phyloP scores from a whole-genome alignment of 2,888 invertebrate species.

The Calameuta idolon region DNA sequence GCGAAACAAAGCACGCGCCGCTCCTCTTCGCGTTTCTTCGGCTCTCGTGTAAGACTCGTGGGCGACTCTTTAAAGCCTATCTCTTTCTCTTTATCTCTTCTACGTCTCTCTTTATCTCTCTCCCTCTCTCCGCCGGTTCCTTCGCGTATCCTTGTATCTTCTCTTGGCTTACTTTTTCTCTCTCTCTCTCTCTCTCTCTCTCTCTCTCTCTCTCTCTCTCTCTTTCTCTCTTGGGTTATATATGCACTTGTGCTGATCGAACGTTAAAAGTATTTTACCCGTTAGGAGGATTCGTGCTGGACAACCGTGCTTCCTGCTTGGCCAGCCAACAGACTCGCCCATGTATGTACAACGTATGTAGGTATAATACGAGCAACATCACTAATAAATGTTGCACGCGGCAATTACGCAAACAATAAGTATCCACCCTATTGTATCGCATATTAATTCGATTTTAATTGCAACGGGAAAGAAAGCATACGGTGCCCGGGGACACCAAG shows the following conservation, averaged over 20 bases:
- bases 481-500: constrained; percentile 23
- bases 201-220: constrained; percentile 1
- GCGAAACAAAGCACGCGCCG: constrained; percentile 6
- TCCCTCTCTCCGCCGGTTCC: neutral
- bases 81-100: constrained; percentile 16
- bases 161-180: constrained; percentile 19
- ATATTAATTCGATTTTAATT: constrained; percentile 59
- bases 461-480: constrained; percentile 50
- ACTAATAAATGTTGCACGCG: constrained; percentile 47
- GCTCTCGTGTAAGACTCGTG: neutral
- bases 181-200: neutral
- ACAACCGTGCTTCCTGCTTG: neutral
- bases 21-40: neutral
- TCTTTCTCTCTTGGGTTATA: constrained; percentile 13
- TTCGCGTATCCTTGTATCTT: neutral
- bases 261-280: neutral
- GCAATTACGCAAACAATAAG: constrained; percentile 51
- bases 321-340: neutral
- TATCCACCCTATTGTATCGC: constrained; percentile 40
- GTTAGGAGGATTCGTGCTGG: neutral
- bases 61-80: constrained; percentile 7
- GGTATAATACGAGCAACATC: constrained; percentile 6
- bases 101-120: neutral
- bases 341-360: neutral
- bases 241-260: neutral